Base-by-base conservation (phyloP, 1,140 invertebrate species). In the Ylistrum balloti region DNA sequence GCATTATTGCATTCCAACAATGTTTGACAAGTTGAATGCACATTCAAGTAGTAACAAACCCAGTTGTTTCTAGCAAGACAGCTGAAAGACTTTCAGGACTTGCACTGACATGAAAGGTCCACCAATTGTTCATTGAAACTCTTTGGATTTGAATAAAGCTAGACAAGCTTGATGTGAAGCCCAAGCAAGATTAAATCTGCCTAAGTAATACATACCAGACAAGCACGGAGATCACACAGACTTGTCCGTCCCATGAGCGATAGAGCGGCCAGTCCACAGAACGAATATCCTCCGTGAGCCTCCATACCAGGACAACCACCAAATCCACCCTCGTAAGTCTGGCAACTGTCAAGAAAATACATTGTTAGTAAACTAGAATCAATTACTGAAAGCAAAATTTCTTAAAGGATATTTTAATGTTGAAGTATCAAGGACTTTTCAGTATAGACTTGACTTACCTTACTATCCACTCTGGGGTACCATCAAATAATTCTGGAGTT, bases 251-350 rank as follows among this genome's bases (percentile, higher is more conserved):
- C 97, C 11, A 99, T 96, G 88, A 99, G 96, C 22, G 98, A 97
- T 22, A 99, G 97, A 5, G 98, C 97, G 86, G 99, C 98, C 56
- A 99, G 97, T 15, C 98, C 99, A 97, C 99, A 99, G 96, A 99
- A 99, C 11, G 99, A 98, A 96, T 99, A 99, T 33, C 99, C 99
- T 9, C 99, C 99, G 97, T 99, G 99, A 33, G 99, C 99, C 96
- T 99, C 99, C 97, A 99, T 97, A 20, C 98, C 98, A 32, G 99
- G 99, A 94, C 97, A 97, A 0, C 99, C 99, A 88, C 98, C 98
- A 97, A 99, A 99, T 0, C 99, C 99, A 87, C 99, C 99, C 97
- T 99, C 99, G 97, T 99, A 99, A 0, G 99, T 99, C 96, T 99
- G 99, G 97, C 99, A 99, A 91, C 97, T 97, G 91, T 48, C 93